Percentiles rank a stretch among this genome's conserved stretches.
Evolutionary conservation across 1,140 invertebrate species (phyloP).

Genomic region (Aporrectodea caliginosa): DNA sequence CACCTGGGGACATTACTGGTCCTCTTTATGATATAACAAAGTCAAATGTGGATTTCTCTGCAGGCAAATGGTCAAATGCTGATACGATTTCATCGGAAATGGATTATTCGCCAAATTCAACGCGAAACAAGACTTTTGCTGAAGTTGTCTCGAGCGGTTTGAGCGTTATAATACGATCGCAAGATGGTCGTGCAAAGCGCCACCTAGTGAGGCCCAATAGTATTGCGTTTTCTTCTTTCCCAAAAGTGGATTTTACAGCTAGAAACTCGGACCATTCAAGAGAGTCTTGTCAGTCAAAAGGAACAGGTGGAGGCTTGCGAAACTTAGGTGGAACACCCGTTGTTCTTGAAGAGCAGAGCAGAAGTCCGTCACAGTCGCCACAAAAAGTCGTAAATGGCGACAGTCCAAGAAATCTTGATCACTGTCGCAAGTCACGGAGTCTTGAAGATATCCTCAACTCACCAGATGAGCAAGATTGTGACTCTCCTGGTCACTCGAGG

Average conservation of each 20-base stretch:
- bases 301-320: neutral
- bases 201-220: conserved; percentile 48
- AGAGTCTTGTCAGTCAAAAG: neutral
- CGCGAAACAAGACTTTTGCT: conserved; percentile 17
- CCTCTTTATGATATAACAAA: no score
- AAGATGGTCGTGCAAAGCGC: conserved; percentile 45
- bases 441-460: conserved; percentile 50
- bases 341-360: neutral
- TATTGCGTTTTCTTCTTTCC: conserved; percentile 53
- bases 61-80: no score
- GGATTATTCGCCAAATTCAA: neutral
- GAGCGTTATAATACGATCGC: conserved; percentile 44
- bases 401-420: neutral
- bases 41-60: no score
- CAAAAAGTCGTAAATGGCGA: neutral
- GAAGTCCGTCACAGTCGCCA: neutral
- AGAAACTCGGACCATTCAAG: neutral
- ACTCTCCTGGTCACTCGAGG: neutral
- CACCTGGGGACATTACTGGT: no score
- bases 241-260: conserved; percentile 46
- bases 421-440: conserved; percentile 49
- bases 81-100: neutral
- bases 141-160: neutral
- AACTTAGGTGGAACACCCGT: neutral
- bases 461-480: conserved; percentile 1